Evolutionary conservation across 2,113 vertebrate species (phyloP), one percentile per base, ranked within the genome.

Genomic region (Cyprinodon tularosa): DNA sequence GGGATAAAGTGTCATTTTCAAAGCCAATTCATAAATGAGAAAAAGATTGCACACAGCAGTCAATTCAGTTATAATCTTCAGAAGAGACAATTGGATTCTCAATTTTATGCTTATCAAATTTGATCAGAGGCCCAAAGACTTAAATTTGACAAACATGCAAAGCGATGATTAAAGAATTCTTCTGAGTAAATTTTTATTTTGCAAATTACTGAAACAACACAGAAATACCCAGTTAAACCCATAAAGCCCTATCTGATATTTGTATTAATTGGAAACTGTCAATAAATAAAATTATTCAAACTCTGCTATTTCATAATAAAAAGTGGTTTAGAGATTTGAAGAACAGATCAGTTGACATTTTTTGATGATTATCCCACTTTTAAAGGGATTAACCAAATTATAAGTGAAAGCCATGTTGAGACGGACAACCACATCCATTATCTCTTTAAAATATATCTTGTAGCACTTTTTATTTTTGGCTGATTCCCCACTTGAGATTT

Each of bases 31-130:
- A 71, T 53, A 65, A 73, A 74, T 40, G 40, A 74, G 36, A 60
- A 10, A 20, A 2, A 57, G 53, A 69, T 63, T 50, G 37, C 59
- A 71, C 15, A 22, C 22, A 29, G 57, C 36, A 47, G 20, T 48
- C 69, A 75, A 86, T 75, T 85, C 38, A 75, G 72, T 68, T 75
- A 48, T 60, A 37, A 78, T 70, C 53, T 63, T 67, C 66, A 63
- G 60, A 66, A 74, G 22, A 59, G 72, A 76, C 76, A 84, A 88
- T 74, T 12, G 53, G 66, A 76, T 53, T 68, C 66, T 74, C 65
- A 75, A 72, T 87, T 86, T 81, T 69, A 80, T 8, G 17, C 78
- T 69, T 53, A 77, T 76, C 65, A 74, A 67, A 61, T 85, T 78
- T 15, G 76, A 29, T 72, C 64, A 84, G 68, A 47, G 4, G 14